Evolutionary conservation across 2,888 invertebrate genomes (phyloP), one percentile per base, ranked within the genome.

Genomic region (Junonia oenone): DNA sequence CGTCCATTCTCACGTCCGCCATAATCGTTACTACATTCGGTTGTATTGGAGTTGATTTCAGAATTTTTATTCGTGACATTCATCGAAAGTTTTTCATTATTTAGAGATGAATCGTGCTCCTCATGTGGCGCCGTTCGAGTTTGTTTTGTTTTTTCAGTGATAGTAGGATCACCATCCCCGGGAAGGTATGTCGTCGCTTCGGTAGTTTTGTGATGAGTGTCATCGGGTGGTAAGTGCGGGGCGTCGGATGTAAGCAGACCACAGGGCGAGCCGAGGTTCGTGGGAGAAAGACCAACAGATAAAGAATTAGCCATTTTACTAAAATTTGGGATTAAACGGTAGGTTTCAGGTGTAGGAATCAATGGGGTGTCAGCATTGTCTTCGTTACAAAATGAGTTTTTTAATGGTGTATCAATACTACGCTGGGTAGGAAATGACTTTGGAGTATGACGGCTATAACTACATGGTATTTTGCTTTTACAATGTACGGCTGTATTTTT

Each of bases 11-110:
- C 93, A 31, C 91, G 87, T 15, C 87, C 83, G 62, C 91, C 91
- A 63, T 93, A 93, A 66, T 93, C 93, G 76, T 93, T 93, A 75
- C 91, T 92, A 74, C 81, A 73, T 79, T 78, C 73, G 75, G 81
- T 65, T 68, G 58, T 33, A 52, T 62, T 65, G 37, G 63, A 45
- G 56, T 33, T 14, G 9, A 22, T 47, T 17, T 53, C 31, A 46
- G 50, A 15, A 15, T 45, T 63, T 47, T 61, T 48, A 38, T 60
- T 51, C 33, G 15, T 14, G 19, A 9, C 43, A 14, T 17, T 29
- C 37, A 59, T 46, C 22, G 65, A 54, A 59, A 56, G 50, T 50
- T 69, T 68, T 22, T 56, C 46, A 40, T 29, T 35, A 26, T 63
- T 68, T 69, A 69, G 71, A 75, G 71, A 68, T 68, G 59, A 50